Percentiles rank a stretch among this genome's conserved stretches.
These are phyloP conservation scores for Cyphomyrus discorhynchus DNA, from an alignment of 2,113 vertebrate genomes.

Conservation along the genomic window DNA sequence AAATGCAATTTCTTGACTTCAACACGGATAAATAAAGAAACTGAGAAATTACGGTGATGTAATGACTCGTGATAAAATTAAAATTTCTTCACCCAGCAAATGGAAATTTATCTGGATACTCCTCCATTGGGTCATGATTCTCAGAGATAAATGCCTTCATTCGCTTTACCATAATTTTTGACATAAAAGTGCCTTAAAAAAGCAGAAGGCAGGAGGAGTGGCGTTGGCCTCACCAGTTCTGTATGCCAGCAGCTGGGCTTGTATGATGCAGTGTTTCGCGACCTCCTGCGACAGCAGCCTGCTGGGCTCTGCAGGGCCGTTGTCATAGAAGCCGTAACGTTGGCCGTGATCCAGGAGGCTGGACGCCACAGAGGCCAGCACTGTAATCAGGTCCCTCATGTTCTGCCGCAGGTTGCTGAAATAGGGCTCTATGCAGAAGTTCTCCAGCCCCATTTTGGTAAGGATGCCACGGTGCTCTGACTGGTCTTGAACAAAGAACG, in stretches of 20 bases:
- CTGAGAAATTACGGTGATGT: background rate
- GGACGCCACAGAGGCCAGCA: slow-evolving; percentile 76
- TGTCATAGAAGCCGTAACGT: slow-evolving; percentile 74
- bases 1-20: background rate
- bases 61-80: background rate
- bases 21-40: background rate
- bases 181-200: background rate
- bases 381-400: slow-evolving; percentile 79
- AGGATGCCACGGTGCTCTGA: slow-evolving; percentile 71
- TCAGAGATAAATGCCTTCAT: background rate
- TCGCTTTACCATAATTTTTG: background rate
- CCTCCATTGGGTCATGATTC: background rate
- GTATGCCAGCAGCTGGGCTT: slow-evolving; percentile 77
- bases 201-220: background rate
- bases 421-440: slow-evolving; percentile 79
- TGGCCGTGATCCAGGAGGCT: slow-evolving; percentile 67
- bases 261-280: slow-evolving; percentile 81
- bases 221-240: slow-evolving; percentile 74
- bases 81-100: background rate
- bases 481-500: slow-evolving; percentile 69
- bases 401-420: slow-evolving; percentile 81
- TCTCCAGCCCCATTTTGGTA: slow-evolving; percentile 76
- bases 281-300: slow-evolving; percentile 68
- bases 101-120: background rate
- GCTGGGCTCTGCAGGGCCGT: slow-evolving; percentile 26